Conservation (phyloP, 2,888 invertebrate genomes). For the Sminthurides aquaticus region DNA sequence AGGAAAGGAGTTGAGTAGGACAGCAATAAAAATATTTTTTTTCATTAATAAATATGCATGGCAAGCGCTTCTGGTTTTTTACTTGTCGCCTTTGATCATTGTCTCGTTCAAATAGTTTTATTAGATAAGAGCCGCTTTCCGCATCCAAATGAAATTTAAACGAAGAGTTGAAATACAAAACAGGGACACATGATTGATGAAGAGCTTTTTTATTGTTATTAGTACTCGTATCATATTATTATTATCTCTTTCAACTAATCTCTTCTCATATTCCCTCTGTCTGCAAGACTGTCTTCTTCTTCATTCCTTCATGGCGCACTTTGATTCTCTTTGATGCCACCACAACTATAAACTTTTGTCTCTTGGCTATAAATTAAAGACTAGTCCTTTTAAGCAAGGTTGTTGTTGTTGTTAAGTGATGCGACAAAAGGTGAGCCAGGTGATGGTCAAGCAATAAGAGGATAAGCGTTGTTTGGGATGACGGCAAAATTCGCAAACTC, state of each 20-base stretch:
- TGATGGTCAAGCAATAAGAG: too few species aligned
- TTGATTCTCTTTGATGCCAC: too few species aligned
- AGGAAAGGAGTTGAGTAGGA: too few species aligned
- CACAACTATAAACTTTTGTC: too few species aligned
- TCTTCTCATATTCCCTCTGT: background rate
- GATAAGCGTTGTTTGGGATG: too few species aligned
- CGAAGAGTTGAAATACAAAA: conserved; percentile 13
- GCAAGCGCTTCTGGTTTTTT: conserved; percentile 20
- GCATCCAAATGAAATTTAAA: conserved; percentile 22
- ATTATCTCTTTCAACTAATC: background rate
- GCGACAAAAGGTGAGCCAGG: too few species aligned
- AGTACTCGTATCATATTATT: background rate
- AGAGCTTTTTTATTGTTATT: background rate
- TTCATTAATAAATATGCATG: conserved; percentile 16
- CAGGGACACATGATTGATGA: background rate
- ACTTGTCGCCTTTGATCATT: conserved; percentile 18
- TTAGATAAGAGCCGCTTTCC: conserved; percentile 10
- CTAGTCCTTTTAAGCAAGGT: too few species aligned
- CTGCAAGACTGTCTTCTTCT: too few species aligned
- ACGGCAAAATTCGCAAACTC: too few species aligned
- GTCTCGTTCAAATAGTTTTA: conserved; percentile 15
- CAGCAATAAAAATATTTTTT: background rate
- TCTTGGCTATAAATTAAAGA: too few species aligned
- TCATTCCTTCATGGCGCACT: too few species aligned
- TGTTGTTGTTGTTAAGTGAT: too few species aligned